Evolutionary conservation across 2,113 vertebrate genomes (phyloP).

Genomic region (Aramus guarauna): DNA sequence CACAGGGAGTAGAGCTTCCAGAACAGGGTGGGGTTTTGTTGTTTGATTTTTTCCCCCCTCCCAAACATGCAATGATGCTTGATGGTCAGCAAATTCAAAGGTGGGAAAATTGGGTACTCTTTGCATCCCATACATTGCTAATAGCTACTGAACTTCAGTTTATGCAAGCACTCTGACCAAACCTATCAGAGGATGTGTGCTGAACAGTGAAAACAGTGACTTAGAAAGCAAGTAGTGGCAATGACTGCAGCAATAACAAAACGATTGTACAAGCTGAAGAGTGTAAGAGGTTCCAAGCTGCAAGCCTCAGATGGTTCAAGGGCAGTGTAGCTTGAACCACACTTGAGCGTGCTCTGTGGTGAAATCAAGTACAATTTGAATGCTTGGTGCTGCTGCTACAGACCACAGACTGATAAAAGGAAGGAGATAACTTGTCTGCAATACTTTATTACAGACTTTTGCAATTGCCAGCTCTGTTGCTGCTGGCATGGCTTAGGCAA

Average conservation of each 20-base stretch:
- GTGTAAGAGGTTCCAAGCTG: not conserved
- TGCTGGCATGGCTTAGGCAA: constrained; percentile 4
- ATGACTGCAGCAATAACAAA: not conserved
- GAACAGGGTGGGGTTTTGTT: not conserved
- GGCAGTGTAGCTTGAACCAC: not conserved
- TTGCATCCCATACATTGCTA: not conserved
- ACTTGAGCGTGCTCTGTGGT: not conserved
- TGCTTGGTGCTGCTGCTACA: constrained; percentile 1
- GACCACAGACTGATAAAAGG: not conserved
- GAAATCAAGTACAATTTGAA: constrained; percentile 30
- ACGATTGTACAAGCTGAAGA: not conserved
- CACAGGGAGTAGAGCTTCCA: not conserved
- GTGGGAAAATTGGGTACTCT: not conserved
- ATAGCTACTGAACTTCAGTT: not conserved
- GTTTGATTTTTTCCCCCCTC: not conserved
- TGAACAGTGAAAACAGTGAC: not conserved
- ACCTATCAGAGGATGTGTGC: not conserved
- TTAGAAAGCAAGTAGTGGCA: not conserved
- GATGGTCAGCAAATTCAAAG: not conserved
- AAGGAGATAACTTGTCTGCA: not conserved
- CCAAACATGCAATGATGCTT: not conserved
- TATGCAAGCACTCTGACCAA: not conserved
- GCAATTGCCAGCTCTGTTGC: not conserved
- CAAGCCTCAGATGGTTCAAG: not conserved
- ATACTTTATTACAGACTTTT: constrained; percentile 3